Conservation (phyloP, 2,797 vertebrate genomes). For the Spinibarbus caldwelli region DNA sequence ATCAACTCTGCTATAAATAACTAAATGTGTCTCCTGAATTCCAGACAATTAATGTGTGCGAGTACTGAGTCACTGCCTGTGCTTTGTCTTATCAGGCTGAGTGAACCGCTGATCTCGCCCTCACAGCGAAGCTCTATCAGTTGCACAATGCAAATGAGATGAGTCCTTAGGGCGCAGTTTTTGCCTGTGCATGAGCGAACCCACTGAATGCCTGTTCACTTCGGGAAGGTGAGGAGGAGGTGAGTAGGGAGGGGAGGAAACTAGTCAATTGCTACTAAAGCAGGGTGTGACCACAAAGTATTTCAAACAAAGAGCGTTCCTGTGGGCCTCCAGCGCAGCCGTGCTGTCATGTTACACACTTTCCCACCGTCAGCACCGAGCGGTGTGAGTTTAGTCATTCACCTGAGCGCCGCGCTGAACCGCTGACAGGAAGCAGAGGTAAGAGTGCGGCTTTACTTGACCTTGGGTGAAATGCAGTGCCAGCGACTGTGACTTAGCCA, state of each 20-base stretch:
- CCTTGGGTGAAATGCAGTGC: background rate
- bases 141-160: constrained; percentile 59
- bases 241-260: constrained; percentile 59
- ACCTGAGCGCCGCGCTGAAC: constrained; percentile 54
- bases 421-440: background rate
- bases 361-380: constrained; percentile 49
- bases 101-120: background rate
- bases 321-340: constrained; percentile 21
- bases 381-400: constrained; percentile 32
- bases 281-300: constrained; percentile 85
- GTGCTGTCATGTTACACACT: constrained; percentile 55
- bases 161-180: constrained; percentile 47
- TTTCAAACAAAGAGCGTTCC: constrained; percentile 74
- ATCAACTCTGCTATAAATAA: constrained; percentile 1
- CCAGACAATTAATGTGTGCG: background rate
- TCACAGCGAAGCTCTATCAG: constrained; percentile 58
- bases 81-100: background rate
- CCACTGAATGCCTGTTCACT: constrained; percentile 53
- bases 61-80: background rate
- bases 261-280: constrained; percentile 80
- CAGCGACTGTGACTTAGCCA: background rate
- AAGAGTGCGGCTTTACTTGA: background rate
- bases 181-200: constrained; percentile 6
- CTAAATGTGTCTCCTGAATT: constrained; percentile 2
- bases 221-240: constrained; percentile 53